Conservation (phyloP, 2,888 invertebrate species). For the Torymus auratus region DNA sequence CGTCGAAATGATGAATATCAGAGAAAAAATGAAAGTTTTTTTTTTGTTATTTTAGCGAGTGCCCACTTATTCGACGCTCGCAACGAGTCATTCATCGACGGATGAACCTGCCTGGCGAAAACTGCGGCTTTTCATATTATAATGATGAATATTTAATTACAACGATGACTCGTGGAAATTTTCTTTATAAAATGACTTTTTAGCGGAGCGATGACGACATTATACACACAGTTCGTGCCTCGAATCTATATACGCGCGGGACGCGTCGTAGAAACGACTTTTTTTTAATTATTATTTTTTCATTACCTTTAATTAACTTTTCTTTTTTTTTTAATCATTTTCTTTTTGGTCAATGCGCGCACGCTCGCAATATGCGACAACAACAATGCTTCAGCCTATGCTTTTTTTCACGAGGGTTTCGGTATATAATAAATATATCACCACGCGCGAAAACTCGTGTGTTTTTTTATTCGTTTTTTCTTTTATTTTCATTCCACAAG, state of each 20-base stretch:
- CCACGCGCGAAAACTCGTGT: not conserved
- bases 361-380: slow-evolving; percentile 37
- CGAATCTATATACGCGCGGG: slow-evolving; percentile 4
- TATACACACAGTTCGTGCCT: slow-evolving; percentile 30
- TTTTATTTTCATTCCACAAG: not conserved
- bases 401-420: slow-evolving; percentile 8
- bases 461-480: not conserved
- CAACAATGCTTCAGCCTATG: slow-evolving; percentile 15
- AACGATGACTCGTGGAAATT: slow-evolving; percentile 27
- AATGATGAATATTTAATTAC: slow-evolving; percentile 28
- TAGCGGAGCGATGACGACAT: slow-evolving; percentile 31
- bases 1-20: slow-evolving; percentile 19
- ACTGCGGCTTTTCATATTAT: slow-evolving; percentile 9
- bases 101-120: slow-evolving; percentile 15
- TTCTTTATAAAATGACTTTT: slow-evolving; percentile 20
- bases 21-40: slow-evolving; percentile 13
- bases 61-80: slow-evolving; percentile 49
- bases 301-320: slow-evolving; percentile 15
- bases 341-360: slow-evolving; percentile 53
- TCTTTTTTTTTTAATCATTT: slow-evolving; percentile 42
- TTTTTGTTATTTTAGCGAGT: slow-evolving; percentile 19
- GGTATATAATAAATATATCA: slow-evolving; percentile 16
- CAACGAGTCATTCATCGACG: slow-evolving; percentile 36
- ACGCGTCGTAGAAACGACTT: slow-evolving; percentile 12
- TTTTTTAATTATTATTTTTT: slow-evolving; percentile 3